Percentiles rank a stretch among this genome's conserved stretches.
Conservation (phyloP, 2,113 vertebrate species). For the Ancistrus triradiatus region DNA sequence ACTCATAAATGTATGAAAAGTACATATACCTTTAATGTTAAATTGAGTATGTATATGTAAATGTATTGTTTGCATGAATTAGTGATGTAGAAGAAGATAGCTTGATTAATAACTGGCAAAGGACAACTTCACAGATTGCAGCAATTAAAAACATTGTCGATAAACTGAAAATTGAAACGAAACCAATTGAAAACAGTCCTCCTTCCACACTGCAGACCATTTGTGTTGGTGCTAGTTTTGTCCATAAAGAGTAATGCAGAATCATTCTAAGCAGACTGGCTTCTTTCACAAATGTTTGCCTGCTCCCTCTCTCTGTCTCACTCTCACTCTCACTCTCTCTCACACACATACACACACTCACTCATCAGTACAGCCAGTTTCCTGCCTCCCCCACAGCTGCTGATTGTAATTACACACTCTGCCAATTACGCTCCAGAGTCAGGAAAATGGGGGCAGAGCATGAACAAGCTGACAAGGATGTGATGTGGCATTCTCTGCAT, state of each 20-base stretch:
- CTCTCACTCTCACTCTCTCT: not conserved
- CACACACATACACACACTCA: not conserved
- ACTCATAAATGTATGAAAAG: no score
- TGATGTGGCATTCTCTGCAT: not conserved
- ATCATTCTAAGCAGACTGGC: not conserved
- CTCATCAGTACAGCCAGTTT: not conserved
- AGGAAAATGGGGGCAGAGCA: not conserved
- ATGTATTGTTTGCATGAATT: no score
- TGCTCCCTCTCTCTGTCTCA: not conserved
- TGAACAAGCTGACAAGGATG: constrained; percentile 12
- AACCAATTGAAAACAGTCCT: no score
- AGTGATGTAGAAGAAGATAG: no score
- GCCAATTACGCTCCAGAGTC: constrained; percentile 16
- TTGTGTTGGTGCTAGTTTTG: not conserved
- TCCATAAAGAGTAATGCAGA: not conserved
- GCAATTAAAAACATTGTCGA: no score
- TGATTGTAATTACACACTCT: constrained; percentile 26
- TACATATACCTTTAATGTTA: no score
- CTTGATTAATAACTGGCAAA: no score
- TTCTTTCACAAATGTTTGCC: no score
- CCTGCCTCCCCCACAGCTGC: not conserved
- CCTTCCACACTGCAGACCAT: not conserved
- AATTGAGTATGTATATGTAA: no score
- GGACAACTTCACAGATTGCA: no score
- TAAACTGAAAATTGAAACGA: no score